Percentiles rank a stretch among this genome's conserved stretches.
These are phyloP conservation scores for Oryzias curvinotus DNA, from an alignment of 2,113 vertebrate species.

Conservation along the genomic window DNA sequence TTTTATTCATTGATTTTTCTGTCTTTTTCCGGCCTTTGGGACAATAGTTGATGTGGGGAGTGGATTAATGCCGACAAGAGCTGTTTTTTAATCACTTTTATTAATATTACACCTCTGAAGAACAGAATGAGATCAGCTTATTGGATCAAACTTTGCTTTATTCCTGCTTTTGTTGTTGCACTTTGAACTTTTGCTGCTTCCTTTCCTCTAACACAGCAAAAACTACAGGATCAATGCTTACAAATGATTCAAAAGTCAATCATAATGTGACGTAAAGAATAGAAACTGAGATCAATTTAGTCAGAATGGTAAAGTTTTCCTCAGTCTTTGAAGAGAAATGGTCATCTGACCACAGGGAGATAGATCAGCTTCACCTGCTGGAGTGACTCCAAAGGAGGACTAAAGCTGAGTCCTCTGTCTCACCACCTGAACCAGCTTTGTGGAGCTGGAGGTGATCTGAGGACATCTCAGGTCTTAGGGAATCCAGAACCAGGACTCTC, in stretches of 20 bases:
- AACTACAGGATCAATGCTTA: not conserved
- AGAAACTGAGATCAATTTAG: too few species aligned
- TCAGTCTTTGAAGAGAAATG: too few species aligned
- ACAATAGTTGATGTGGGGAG: slow-evolving; percentile 4
- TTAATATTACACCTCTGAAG: not conserved
- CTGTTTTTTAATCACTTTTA: not conserved
- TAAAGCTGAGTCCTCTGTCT: too few species aligned
- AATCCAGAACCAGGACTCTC: too few species aligned
- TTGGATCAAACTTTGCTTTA: slow-evolving; percentile 9
- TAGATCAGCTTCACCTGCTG: too few species aligned
- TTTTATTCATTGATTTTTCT: slow-evolving; percentile 41
- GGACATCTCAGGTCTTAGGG: too few species aligned
- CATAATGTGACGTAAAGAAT: too few species aligned
- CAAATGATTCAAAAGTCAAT: not conserved
- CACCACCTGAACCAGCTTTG: too few species aligned
- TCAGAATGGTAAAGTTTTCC: too few species aligned
- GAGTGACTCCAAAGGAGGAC: too few species aligned
- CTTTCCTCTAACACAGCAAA: not conserved
- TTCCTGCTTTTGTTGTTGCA: not conserved
- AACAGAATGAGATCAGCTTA: not conserved
- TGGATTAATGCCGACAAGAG: not conserved
- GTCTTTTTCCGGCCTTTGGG: slow-evolving; percentile 45
- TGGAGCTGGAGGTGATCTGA: too few species aligned
- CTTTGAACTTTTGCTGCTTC: slow-evolving; percentile 16
- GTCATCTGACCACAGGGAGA: too few species aligned